Base-by-base conservation (phyloP, 2,113 vertebrate genomes). In the Dryoscopus gambensis region DNA sequence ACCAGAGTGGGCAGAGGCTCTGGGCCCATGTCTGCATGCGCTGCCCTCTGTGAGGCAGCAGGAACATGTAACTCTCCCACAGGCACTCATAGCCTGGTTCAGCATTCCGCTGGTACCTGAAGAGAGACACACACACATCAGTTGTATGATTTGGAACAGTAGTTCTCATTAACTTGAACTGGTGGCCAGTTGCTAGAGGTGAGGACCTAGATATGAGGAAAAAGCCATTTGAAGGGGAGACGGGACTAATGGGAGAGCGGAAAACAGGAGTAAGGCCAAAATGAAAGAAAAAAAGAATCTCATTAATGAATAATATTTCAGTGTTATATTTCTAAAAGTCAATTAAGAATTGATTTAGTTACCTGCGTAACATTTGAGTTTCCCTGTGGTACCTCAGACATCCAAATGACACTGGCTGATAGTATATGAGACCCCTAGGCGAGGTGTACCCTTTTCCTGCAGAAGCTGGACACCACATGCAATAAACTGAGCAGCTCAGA, bases 291-390 rank as follows among this genome's bases (percentile, higher is more conserved):
- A 75, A 64, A 67, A 33, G 10, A 14, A 47, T 22, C 17, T 70
- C 21, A 53, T 22, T 59, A 37, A 20, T 59, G 59, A 28, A 10
- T 80, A 63, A 47, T 4, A 56, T 62, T 53, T 94, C 6, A 52
- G 5, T 37, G 13, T 53, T 59, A 0, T 59, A 12, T 12, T 84
- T 89, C 39, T 28, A 73, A 55, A 50, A 77, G 17, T 31, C 3
- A 47, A 5, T 60, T 60, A 59, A 56, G 15, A 31, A 53, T 63
- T 57, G 25, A 37, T 62, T 77, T 19, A 17, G 20, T 79, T 60
- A 71, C 19, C 4, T 25, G 4, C 0, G 0, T 57, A 42, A n/a
- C 2, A 16, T 69, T 15, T 89, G 63, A 39, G 31, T 33, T 87
- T 65, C 19, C 4, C 25, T 46, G 22, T 18, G 12, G 13, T 62